Evolutionary conservation across 2,888 invertebrate genomes (phyloP).

Genomic region (Erynnis tages): DNA sequence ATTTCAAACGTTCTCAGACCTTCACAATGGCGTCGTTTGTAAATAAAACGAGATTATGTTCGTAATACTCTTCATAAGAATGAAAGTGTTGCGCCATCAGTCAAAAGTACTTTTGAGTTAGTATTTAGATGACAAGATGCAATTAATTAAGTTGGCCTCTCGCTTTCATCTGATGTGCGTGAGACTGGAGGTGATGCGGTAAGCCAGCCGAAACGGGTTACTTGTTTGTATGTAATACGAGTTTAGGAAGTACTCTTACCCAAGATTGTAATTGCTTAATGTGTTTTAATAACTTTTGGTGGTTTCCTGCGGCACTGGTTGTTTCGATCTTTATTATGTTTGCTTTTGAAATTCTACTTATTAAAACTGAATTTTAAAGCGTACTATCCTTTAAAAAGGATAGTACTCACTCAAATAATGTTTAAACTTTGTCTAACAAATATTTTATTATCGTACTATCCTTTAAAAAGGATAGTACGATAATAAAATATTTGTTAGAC

Average conservation of each 20-base stretch:
- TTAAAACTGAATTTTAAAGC: too few species aligned
- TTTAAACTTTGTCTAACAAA: too few species aligned
- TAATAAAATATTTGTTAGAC: too few species aligned
- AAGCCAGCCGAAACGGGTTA: slow-evolving; percentile 25
- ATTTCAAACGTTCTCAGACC: slow-evolving; percentile 43
- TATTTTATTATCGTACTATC: too few species aligned
- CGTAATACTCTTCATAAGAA: slow-evolving; percentile 38
- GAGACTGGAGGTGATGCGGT: slow-evolving; percentile 26
- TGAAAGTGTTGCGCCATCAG: slow-evolving; percentile 62
- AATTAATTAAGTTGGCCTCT: slow-evolving; percentile 56
- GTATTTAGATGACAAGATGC: slow-evolving; percentile 40
- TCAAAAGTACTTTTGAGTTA: slow-evolving; percentile 46
- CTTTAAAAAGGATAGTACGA: too few species aligned
- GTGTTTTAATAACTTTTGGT: slow-evolving; percentile 6
- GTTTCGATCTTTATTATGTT: slow-evolving; percentile 9
- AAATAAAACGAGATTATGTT: slow-evolving; percentile 37
- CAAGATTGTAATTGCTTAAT: slow-evolving; percentile 19
- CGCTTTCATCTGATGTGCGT: slow-evolving; percentile 36
- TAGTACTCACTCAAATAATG: too few species aligned
- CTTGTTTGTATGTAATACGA: slow-evolving; percentile 23
- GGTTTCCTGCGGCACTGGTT: slow-evolving; percentile 5
- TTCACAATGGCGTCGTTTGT: slow-evolving; percentile 44
- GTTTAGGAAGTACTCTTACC: slow-evolving; percentile 25
- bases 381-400: too few species aligned
- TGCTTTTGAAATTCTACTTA: too few species aligned